Percentiles rank a stretch among this genome's conserved stretches.
Conservation (phyloP, 2,888 invertebrate genomes). For the Smittia sp. region DNA sequence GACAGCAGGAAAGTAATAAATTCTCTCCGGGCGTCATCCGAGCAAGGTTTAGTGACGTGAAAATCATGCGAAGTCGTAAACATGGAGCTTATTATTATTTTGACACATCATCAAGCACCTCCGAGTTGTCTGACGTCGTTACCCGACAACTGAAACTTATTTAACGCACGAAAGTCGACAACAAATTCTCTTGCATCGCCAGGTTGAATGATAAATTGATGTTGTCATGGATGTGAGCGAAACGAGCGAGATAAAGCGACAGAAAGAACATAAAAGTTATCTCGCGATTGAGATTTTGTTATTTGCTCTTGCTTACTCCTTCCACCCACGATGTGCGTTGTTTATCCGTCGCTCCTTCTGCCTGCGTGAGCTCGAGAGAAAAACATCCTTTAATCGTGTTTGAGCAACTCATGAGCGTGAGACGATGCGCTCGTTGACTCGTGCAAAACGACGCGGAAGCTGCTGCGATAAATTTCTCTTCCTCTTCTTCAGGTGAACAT, state of each 20-base stretch:
- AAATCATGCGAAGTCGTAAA: conserved; percentile 4
- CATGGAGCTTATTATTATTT: conserved; percentile 33
- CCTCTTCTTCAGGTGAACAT: too few relatives aligned
- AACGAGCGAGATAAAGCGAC: background rate
- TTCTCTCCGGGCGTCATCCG: background rate
- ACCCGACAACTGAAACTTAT: background rate
- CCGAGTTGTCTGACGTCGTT: background rate
- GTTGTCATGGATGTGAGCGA: background rate
- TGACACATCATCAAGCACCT: background rate
- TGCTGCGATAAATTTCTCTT: too few relatives aligned
- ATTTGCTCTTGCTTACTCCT: background rate
- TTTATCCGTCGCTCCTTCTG: conserved; percentile 4
- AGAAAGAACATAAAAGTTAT: background rate
- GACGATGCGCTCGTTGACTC: background rate
- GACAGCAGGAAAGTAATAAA: background rate
- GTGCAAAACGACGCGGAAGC: too few relatives aligned
- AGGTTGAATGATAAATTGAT: conserved; percentile 33
- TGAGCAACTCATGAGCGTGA: background rate
- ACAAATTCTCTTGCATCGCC: background rate
- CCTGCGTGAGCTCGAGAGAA: conserved; percentile 7
- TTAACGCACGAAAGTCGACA: conserved; percentile 1
- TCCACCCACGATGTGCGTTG: too few relatives aligned
- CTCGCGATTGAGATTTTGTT: background rate
- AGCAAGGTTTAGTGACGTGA: background rate
- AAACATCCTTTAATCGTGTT: conserved; percentile 6